These are phyloP conservation scores for Neopelma chrysocephalum DNA, from an alignment of 2,797 vertebrate genomes.

Conservation along the genomic window DNA sequence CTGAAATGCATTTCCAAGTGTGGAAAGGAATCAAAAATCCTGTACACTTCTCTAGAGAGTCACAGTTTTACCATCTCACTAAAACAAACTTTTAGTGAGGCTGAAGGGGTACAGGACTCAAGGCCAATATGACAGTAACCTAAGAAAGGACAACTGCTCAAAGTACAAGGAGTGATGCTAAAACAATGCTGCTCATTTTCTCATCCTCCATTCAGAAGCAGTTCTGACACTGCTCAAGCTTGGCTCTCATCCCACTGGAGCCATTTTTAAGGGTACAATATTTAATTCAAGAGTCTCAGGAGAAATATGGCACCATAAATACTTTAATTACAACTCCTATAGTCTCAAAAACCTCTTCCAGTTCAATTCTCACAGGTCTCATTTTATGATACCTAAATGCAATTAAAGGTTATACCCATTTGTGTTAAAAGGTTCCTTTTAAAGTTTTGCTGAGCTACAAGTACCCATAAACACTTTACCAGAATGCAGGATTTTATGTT, in stretches of 20 bases:
- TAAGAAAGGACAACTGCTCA: not conserved
- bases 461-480: not conserved
- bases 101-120: not conserved
- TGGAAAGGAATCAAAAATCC: not conserved
- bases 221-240: not conserved
- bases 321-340: constrained; percentile 4
- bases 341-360: not conserved
- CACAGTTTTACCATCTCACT: not conserved
- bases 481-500: not conserved
- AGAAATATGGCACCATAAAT: not conserved
- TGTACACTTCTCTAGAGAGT: not conserved
- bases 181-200: not conserved
- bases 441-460: not conserved
- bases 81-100: not conserved
- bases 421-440: not conserved
- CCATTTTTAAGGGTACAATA: not conserved
- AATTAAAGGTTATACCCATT: not conserved
- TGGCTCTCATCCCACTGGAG: not conserved
- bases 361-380: not conserved
- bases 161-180: not conserved
- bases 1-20: not conserved
- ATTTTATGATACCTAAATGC: not conserved
- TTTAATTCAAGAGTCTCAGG: not conserved
- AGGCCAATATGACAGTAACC: not conserved
- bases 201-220: not conserved